Evolutionary conservation across 1,140 invertebrate genomes (phyloP).

Genomic region (Pseudomyrmex flavicornis): DNA sequence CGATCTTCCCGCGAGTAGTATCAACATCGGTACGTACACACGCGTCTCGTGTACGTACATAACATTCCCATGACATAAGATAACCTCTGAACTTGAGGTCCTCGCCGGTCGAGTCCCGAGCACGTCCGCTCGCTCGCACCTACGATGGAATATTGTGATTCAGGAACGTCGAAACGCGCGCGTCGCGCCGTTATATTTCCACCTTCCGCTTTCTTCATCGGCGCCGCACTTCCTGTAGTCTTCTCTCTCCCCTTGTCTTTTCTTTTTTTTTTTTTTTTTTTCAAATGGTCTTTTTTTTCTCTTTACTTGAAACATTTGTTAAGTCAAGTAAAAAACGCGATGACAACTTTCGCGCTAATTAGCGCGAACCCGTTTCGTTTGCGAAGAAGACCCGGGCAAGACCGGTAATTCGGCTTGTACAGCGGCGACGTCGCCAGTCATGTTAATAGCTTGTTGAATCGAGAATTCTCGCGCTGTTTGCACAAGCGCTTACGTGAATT

Average conservation of each 20-base stretch:
- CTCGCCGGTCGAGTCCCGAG: constrained; percentile 25
- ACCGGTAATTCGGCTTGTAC: neutral
- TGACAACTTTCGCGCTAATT: constrained; percentile 46
- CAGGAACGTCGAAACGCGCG: constrained; percentile 37
- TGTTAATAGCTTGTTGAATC: neutral
- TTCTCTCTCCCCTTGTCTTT: too few relatives aligned
- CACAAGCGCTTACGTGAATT: neutral
- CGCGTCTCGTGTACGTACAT: constrained; percentile 35
- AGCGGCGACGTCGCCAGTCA: neutral
- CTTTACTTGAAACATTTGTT: neutral
- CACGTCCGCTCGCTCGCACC: neutral
- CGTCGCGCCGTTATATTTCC: neutral
- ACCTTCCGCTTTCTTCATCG: constrained; percentile 49
- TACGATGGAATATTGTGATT: constrained; percentile 69
- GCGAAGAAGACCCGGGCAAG: neutral
- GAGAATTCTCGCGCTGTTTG: neutral
- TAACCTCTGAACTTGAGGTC: constrained; percentile 67
- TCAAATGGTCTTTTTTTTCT: too few relatives aligned
- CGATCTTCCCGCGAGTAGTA: neutral
- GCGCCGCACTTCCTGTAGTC: neutral
- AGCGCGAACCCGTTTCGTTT: neutral
- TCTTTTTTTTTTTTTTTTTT: too few relatives aligned
- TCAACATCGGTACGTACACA: constrained; percentile 14
- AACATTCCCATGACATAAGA: constrained; percentile 66
- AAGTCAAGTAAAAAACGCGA: neutral